Base-by-base conservation (phyloP, 2,888 invertebrate genomes). In the Stenurella melanura region DNA sequence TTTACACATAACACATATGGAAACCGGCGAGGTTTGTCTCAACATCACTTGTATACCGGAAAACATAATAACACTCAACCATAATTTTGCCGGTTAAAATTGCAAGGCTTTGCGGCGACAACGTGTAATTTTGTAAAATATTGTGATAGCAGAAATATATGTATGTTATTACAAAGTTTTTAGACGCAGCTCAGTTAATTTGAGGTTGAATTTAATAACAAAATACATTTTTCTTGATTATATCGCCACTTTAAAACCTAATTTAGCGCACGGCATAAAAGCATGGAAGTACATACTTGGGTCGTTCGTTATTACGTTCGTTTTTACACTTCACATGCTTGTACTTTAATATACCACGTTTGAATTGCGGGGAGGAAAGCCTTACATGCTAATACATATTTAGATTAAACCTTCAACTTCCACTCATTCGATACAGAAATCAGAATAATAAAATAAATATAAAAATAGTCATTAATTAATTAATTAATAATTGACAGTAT, bases 171-270 rank as follows among this genome's bases (percentile, higher is more conserved):
- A 60, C 26, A 30, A 57, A 56, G 69, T 34, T 61, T 58, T 70
- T 70, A 58, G 42, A 60, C 60, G 70, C 38, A 34, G 15, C 3
- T 11, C 21, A 26, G 70, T 60, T 70, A 70, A 70, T 70, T 42
- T 60, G 58, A 42, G 70, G 42, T 60, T 19, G 60, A 21, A 70
- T 70, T 70, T 70, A 70, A 70, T 70, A 70, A 70, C 70, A 60
- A 56, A 70, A 60, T 21, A n/a, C 58, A 61, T 70, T 70, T 60
- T 70, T 70, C 70, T 70, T 70, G 60, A 70, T 70, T 70, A 60
- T 70, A 70, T 61, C 60, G 70, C 70, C 70, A 61, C 70, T 60
- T 60, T 61, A 60, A 18, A 70, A 58, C 60, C 70, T 42, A 70
- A 70, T 60, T 70, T 42, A 60, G 38, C 38, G 70, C 60, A 58